These are phyloP conservation scores for Lycia hirtaria DNA, from an alignment of 2,888 invertebrate species.

Conservation along the genomic window DNA sequence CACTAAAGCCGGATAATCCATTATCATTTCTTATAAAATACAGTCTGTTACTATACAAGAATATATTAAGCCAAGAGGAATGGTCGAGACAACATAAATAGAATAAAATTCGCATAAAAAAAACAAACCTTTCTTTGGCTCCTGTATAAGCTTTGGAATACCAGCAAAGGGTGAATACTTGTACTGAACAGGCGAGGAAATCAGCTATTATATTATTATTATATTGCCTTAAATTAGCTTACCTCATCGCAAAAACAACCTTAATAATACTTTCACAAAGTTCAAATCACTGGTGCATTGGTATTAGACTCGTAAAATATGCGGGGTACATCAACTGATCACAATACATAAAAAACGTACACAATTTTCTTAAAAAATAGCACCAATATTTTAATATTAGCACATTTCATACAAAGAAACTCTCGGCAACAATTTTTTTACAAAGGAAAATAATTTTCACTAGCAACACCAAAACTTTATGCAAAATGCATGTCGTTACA, in stretches of 20 bases:
- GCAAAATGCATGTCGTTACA: constrained; percentile 25
- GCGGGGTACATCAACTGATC: constrained; percentile 50
- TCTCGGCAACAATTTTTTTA: constrained; percentile 53
- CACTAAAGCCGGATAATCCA: constrained; percentile 40
- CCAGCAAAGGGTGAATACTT: constrained; percentile 58
- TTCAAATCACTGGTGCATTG: constrained; percentile 76
- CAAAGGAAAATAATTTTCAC: constrained; percentile 56
- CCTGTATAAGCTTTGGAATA: constrained; percentile 64
- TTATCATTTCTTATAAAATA: constrained; percentile 46
- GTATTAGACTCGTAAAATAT: constrained; percentile 39
- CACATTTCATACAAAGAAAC: constrained; percentile 60
- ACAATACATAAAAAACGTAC: constrained; percentile 62
- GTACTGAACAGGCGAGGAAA: constrained; percentile 70
- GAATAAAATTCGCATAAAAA: constrained; percentile 57
- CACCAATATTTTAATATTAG: constrained; percentile 81
- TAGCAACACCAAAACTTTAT: constrained; percentile 68
- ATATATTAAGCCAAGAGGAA: constrained; percentile 58
- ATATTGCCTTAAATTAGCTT: constrained; percentile 48
- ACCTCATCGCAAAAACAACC: constrained; percentile 58
- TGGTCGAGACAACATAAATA: constrained; percentile 54
- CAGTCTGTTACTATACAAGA: constrained; percentile 48
- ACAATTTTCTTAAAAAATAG: constrained; percentile 71
- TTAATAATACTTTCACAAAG: constrained; percentile 49
- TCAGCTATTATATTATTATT: constrained; percentile 22
- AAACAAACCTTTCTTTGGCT: constrained; percentile 71